Evolutionary conservation across 2,113 vertebrate genomes (phyloP), one percentile per base, ranked within the genome.

Genomic region (Himantopus leucocephalus): DNA sequence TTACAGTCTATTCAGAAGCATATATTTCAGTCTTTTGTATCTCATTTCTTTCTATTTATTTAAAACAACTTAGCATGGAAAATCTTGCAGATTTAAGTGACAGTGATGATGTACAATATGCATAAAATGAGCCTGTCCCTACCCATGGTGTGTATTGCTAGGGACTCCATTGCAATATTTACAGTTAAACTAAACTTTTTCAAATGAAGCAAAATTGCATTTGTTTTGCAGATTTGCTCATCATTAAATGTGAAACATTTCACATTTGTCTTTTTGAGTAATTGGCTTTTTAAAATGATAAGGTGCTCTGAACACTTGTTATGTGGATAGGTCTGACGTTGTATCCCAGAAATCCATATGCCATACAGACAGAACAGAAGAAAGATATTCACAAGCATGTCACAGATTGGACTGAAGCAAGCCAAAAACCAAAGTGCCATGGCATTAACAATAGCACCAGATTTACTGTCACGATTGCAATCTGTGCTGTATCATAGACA

Each of bases 401-500:
- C 98, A 98, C 98, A 98, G 98, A 99, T 99, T 98, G 98, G 98
- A 98, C 98, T 98, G 97, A 98, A 98, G 97, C 97, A 98, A 98
- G 98, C 98, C 98, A 99, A 99, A 98, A 98, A 98, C 98, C 98
- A 98, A 98, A 99, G 98, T 98, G 98, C 98, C 98, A 98, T 98
- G 98, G 98, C 98, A 98, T 98, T 98, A 98, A 98, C 98, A 98
- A 98, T 98, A 99, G 98, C 98, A 99, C 98, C 98, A 99, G 98
- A 99, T 98, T 98, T 98, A 98, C 98, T 99, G 98, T 99, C 98
- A 98, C 98, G 98, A 98, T 98, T 98, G 98, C 98, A 99, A 99
- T 99, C 98, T 99, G 99, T 99, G 98, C 98, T 98, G 98, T 98
- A 98, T 98, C 98, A 98, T 98, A 98, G 98, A 98, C 98, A 98